A percentile compares a stretch with the other conserved stretches of the same genome.
phyloP scores from a whole-genome alignment of 2,888 invertebrate species.

The Apodemia zela region DNA sequence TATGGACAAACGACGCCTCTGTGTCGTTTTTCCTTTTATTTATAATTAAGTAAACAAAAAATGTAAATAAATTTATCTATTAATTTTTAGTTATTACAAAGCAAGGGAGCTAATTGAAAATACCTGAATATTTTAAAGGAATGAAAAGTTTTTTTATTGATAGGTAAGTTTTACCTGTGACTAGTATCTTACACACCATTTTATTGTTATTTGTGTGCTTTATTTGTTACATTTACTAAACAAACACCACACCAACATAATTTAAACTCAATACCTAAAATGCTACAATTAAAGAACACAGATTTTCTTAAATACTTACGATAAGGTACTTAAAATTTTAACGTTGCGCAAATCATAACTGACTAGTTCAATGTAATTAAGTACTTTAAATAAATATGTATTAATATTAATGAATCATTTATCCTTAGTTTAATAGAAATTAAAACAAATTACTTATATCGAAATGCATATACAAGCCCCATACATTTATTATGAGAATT shows the following conservation, averaged over 20 bases:
- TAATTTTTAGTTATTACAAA: neutral
- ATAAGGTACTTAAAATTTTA: conserved; percentile 66
- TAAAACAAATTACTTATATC: conserved; percentile 48
- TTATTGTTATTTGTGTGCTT: conserved; percentile 56
- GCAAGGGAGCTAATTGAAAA: conserved; percentile 10
- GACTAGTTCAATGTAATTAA: conserved; percentile 81
- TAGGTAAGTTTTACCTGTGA: conserved; percentile 68
- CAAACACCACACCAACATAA: conserved; percentile 78
- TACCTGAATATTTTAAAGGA: conserved; percentile 33
- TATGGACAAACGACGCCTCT: too few species aligned
- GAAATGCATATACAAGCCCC: conserved; percentile 71
- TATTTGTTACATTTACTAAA: conserved; percentile 57
- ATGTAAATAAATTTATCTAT: neutral
- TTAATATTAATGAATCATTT: conserved; percentile 74
- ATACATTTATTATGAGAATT: conserved; percentile 47
- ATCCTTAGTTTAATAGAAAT: conserved; percentile 69
- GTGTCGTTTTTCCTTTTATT: too few species aligned
- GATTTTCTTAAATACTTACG: conserved; percentile 66
- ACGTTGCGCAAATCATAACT: conserved; percentile 80
- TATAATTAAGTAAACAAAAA: too few species aligned
- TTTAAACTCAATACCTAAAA: conserved; percentile 69
- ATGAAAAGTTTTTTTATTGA: conserved; percentile 33
- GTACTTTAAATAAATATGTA: conserved; percentile 79
- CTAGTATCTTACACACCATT: conserved; percentile 69
- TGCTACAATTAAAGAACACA: conserved; percentile 74